Evolutionary conservation across 1,140 invertebrate species (phyloP).

Genomic region (Trichomalopsis sarcophagae): DNA sequence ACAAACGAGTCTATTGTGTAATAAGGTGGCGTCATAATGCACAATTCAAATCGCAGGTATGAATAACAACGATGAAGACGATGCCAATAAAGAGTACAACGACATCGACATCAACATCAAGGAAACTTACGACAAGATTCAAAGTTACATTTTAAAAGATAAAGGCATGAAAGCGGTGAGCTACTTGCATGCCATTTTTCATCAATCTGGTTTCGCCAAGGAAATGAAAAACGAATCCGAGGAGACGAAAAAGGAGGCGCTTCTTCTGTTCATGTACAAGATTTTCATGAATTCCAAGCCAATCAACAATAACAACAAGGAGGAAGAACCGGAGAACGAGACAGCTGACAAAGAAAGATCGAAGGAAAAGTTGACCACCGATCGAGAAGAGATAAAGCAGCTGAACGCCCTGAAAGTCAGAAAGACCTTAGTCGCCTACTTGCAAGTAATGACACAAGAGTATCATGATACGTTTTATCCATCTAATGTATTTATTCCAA

Average conservation of each 20-base stretch:
- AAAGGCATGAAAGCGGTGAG: slow-evolving; percentile 65
- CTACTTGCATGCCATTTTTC: slow-evolving; percentile 60
- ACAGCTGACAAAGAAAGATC: slow-evolving; percentile 47
- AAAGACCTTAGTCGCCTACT: slow-evolving; percentile 65
- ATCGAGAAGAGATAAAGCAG: slow-evolving; percentile 59
- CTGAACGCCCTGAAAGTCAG: slow-evolving; percentile 62
- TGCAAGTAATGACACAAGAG: slow-evolving; percentile 59
- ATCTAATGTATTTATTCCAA: slow-evolving; percentile 3
- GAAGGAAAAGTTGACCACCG: slow-evolving; percentile 53
- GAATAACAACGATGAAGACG: not conserved
- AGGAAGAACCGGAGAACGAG: slow-evolving; percentile 38
- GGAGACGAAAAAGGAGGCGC: slow-evolving; percentile 65
- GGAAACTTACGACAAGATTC: slow-evolving; percentile 67
- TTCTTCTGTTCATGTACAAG: slow-evolving; percentile 66
- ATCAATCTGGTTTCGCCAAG: slow-evolving; percentile 56
- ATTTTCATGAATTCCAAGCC: slow-evolving; percentile 67
- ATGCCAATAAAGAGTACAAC: slow-evolving; percentile 58
- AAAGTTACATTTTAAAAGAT: slow-evolving; percentile 65
- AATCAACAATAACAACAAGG: slow-evolving; percentile 45
- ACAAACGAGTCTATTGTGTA: no score
- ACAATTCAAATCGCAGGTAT: no score
- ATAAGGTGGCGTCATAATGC: no score
- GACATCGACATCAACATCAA: slow-evolving; percentile 57
- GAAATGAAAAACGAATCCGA: slow-evolving; percentile 60
- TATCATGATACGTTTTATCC: no score